Percentiles rank a stretch among this genome's conserved stretches.
Evolutionary conservation across 2,113 vertebrate species (phyloP).

Genomic region (Trichomycterus rosablanca): DNA sequence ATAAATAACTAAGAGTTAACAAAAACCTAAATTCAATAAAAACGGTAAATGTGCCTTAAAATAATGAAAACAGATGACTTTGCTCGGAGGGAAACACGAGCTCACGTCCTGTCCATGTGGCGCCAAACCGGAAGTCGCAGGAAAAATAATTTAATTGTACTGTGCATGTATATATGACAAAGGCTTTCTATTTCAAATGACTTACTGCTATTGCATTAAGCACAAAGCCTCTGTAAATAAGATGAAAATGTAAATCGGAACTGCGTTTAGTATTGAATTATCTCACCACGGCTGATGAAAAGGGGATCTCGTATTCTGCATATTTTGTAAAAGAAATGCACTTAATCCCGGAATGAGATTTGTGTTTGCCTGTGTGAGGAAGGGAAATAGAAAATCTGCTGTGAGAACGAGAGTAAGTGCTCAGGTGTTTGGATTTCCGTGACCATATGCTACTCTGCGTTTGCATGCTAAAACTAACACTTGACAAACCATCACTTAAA

Average conservation of each 20-base stretch:
- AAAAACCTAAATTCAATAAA: too few relatives aligned
- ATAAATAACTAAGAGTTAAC: too few relatives aligned
- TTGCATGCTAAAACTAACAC: background rate
- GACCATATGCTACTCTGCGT: background rate
- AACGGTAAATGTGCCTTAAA: too few relatives aligned
- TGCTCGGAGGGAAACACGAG: too few relatives aligned
- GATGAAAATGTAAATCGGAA: slow-evolving; percentile 42
- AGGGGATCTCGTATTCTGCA: slow-evolving; percentile 5
- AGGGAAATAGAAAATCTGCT: background rate
- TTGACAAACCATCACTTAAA: background rate
- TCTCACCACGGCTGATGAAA: slow-evolving; percentile 27
- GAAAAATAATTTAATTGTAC: too few relatives aligned
- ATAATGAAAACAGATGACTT: too few relatives aligned
- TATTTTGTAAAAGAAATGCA: slow-evolving; percentile 24
- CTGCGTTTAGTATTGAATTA: slow-evolving; percentile 31
- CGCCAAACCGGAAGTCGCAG: too few relatives aligned
- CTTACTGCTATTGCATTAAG: slow-evolving; percentile 12
- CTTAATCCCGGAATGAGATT: background rate
- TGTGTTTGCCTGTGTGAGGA: background rate
- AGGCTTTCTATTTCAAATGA: too few relatives aligned
- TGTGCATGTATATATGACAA: too few relatives aligned
- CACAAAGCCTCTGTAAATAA: slow-evolving; percentile 50
- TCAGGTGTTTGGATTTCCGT: background rate
- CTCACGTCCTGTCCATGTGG: too few relatives aligned
- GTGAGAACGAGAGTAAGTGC: background rate